phyloP scores from a whole-genome alignment of 2,888 invertebrate species.

The Drosophila pegasa region DNA sequence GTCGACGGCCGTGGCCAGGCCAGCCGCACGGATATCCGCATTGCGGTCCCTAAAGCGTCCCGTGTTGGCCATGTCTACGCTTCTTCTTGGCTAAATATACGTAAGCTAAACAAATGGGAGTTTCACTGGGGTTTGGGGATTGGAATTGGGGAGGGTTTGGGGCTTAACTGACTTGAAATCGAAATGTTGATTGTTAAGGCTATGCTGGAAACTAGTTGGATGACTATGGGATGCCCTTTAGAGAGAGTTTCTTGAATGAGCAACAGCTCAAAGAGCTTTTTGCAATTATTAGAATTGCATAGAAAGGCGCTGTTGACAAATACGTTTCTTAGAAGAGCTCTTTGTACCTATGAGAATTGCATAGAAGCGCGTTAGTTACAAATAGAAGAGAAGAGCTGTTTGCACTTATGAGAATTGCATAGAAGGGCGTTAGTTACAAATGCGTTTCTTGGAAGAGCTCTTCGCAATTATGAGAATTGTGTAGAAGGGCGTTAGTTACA shows the following conservation, averaged over 20 bases:
- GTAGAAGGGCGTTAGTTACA: not conserved
- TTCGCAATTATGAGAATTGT: not conserved
- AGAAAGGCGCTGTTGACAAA: not conserved
- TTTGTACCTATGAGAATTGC: no score
- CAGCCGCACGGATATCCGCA: conserved; percentile 65
- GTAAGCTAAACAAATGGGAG: not conserved
- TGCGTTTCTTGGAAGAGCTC: not conserved
- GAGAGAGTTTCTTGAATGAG: no score
- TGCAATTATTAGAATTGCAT: not conserved
- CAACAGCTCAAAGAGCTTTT: no score
- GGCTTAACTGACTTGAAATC: conserved; percentile 13
- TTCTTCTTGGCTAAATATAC: not conserved
- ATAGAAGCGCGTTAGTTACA: no score
- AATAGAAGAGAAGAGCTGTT: no score
- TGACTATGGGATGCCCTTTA: not conserved
- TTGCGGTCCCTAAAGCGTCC: conserved; percentile 69
- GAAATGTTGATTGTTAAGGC: conserved; percentile 26
- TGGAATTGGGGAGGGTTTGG: no score
- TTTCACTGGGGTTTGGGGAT: conserved; percentile 9
- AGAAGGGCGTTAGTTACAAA: not conserved
- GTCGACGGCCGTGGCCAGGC: conserved; percentile 29
- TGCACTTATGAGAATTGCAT: no score
- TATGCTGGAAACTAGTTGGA: not conserved
- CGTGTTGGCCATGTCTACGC: conserved; percentile 53
- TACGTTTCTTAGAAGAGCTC: no score